These are phyloP conservation scores for Rhopalosiphum nymphaeae DNA, from an alignment of 2,888 invertebrate species.

Conservation along the genomic window DNA sequence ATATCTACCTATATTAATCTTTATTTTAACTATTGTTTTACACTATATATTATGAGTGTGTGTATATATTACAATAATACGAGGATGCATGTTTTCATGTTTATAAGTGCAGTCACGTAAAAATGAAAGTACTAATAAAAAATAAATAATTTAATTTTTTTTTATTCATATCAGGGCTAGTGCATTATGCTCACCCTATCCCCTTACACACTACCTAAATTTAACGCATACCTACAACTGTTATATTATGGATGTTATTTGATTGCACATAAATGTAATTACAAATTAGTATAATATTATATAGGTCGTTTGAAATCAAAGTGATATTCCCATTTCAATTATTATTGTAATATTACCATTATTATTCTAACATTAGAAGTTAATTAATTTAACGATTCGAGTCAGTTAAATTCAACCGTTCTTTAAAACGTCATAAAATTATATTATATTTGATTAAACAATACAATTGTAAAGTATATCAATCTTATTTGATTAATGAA, in stretches of 20 bases:
- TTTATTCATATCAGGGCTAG: not conserved
- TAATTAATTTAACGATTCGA: slow-evolving; percentile 28
- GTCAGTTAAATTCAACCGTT: not conserved
- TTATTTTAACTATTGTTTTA: not conserved
- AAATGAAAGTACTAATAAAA: not conserved
- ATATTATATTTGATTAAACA: not conserved
- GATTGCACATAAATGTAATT: not conserved
- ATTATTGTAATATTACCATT: not conserved
- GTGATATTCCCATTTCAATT: not conserved
- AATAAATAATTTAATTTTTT: not conserved
- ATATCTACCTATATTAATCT: not conserved
- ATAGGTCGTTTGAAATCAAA: slow-evolving; percentile 51
- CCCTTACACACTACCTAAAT: not conserved
- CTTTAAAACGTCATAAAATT: not conserved
- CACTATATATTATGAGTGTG: not conserved
- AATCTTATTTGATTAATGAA: slow-evolving; percentile 33
- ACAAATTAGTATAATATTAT: not conserved
- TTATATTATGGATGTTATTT: not conserved
- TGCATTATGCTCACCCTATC: not conserved
- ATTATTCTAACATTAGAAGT: not conserved
- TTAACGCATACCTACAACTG: not conserved
- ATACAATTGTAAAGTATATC: not conserved
- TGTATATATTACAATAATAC: not conserved
- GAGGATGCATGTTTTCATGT: not conserved
- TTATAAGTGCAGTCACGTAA: not conserved